Conservation (phyloP, 1,140 invertebrate genomes). For the Lutraria rhynchaena region DNA sequence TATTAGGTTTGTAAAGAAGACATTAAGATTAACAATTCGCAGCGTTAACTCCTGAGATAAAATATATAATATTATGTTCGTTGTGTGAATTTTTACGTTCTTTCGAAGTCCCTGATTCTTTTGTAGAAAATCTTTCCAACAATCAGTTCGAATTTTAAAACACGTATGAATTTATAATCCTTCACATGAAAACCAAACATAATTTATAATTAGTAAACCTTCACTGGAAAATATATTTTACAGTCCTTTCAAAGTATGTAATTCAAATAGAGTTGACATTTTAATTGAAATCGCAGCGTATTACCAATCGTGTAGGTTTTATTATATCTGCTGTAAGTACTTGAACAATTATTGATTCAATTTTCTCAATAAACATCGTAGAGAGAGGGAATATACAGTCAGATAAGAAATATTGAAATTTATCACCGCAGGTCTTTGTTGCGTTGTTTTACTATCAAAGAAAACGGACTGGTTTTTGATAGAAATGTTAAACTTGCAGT, state of each 20-base stretch:
- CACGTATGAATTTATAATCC: no score
- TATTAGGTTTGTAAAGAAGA: background rate
- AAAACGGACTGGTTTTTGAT: background rate
- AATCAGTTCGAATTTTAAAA: no score
- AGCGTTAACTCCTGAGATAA: no score
- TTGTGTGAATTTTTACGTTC: no score
- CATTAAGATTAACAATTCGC: no score
- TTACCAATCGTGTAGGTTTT: slow-evolving; percentile 21
- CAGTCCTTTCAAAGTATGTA: background rate
- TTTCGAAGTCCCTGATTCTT: no score
- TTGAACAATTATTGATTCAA: slow-evolving; percentile 47
- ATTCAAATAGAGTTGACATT: slow-evolving; percentile 19
- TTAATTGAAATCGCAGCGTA: background rate
- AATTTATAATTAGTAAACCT: background rate
- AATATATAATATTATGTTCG: no score
- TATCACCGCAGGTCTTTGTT: slow-evolving; percentile 20
- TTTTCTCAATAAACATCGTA: slow-evolving; percentile 36
- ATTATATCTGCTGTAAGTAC: slow-evolving; percentile 31
- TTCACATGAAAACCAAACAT: background rate
- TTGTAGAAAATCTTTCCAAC: no score
- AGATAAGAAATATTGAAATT: slow-evolving; percentile 16
- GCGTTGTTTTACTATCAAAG: slow-evolving; percentile 30
- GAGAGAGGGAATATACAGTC: background rate
- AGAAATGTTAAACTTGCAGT: slow-evolving; percentile 15
- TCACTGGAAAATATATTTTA: background rate